Evolutionary conservation across 1,140 invertebrate species (phyloP), one percentile per base, ranked within the genome.

Genomic region (Ctenoplectra terminalis): DNA sequence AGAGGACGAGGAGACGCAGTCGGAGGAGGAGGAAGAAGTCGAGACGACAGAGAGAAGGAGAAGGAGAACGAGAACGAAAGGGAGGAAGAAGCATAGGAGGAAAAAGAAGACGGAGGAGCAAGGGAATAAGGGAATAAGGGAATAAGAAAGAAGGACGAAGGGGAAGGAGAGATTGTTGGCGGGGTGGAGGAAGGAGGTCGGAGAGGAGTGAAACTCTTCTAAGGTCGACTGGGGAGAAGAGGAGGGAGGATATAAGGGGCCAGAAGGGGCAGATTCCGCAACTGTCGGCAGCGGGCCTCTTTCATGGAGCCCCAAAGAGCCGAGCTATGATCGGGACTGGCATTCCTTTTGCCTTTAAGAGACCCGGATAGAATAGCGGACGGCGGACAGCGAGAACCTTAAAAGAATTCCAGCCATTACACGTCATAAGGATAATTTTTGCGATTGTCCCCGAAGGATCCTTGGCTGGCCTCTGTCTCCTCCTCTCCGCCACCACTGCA

Each of bases 341-440:
- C 90, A 93, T 92, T 93, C 92, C 91, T 92, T 88, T 88, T 89
- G 88, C 82, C 89, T 90, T 91, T 90, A 87, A 90, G 81, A 90
- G 89, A 88, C 85, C 87, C 86, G 85, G 89, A 87, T 88, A 86
- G 87, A 88, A 78, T 83, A 84, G 73, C 85, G 77, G 84, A 89
- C 85, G 82, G 85, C 71, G 60, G 60, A 13, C 70, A 76, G 48
- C 71, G 66, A 80, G 80, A 79, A 80, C 85, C 87, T 90, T 89
- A 86, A 91, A 92, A 90, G 90, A 93, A 93, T 93, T 92, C 89
- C 89, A 87, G 82, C 90, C 91, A 92, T 91, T 92, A 91, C 90
- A 88, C 89, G 89, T 93, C 90, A 92, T 92, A 92, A 92, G 90
- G 90, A 91, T 86, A 89, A 93, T 91, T 93, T 92, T 93, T 90